A percentile compares a stretch with the other conserved stretches of the same genome.
Conservation (phyloP, 2,113 vertebrate genomes). For the Calypte anna region DNA sequence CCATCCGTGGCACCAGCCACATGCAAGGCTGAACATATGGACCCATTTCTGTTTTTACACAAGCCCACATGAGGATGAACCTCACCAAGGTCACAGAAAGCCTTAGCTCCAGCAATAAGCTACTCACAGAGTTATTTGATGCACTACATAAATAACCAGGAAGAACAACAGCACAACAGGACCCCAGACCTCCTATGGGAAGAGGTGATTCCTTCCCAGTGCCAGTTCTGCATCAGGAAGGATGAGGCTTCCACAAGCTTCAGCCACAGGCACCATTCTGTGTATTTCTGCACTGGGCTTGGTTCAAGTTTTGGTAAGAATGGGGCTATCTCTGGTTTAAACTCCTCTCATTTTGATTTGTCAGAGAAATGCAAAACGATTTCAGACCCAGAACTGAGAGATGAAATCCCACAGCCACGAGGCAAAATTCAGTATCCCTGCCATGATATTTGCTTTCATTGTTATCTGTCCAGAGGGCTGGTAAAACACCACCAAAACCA, state of each 20-base stretch:
- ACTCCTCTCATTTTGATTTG: not conserved
- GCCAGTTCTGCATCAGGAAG: not conserved
- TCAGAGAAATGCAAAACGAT: not conserved
- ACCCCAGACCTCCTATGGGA: fast-evolving
- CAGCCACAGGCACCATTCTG: not conserved
- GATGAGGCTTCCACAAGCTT: not conserved
- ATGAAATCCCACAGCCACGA: not conserved
- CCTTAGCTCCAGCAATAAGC: not conserved
- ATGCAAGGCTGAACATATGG: constrained; percentile 40
- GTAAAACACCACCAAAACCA: not conserved
- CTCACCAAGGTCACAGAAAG: constrained; percentile 26
- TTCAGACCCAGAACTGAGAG: not conserved
- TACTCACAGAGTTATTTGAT: not conserved
- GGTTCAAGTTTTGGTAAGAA: not conserved
- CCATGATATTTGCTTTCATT: not conserved
- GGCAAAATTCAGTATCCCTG: not conserved
- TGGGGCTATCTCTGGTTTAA: not conserved
- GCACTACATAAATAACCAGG: not conserved
- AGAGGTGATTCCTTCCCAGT: not conserved
- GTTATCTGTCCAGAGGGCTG: not conserved
- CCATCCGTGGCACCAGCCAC: not conserved
- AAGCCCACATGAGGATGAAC: not conserved
- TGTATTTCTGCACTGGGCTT: not conserved
- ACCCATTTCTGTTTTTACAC: not conserved
- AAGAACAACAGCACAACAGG: not conserved